phyloP scores from a whole-genome alignment of 2,113 vertebrate genomes.

The Thamnophis sirtalis region DNA sequence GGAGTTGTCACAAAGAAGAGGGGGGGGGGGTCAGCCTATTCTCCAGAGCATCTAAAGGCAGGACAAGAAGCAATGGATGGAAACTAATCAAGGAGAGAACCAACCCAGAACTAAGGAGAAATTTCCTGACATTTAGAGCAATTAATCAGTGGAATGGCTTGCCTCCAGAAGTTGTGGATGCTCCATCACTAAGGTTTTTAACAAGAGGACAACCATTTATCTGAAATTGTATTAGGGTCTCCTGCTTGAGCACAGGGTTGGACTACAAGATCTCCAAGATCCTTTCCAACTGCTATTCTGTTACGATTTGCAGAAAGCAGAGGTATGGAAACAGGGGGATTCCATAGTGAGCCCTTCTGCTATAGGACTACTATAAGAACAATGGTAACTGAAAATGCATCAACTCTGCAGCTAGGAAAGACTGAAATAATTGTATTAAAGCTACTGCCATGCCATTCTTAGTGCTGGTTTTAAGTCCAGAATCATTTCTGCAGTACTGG shows the following conservation, averaged over 20 bases:
- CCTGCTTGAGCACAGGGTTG: neutral
- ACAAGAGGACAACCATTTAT: neutral
- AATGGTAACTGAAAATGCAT: neutral
- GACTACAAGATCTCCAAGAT: neutral
- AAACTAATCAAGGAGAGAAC: neutral
- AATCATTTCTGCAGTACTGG: neutral
- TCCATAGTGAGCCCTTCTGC: neutral
- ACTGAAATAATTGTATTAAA: neutral
- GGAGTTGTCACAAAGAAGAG: neutral
- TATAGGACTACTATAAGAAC: neutral
- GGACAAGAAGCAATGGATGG: neutral
- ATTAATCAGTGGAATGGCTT: neutral
- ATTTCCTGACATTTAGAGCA: neutral
- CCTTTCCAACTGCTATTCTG: neutral
- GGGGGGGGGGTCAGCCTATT: neutral
- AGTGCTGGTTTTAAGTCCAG: neutral
- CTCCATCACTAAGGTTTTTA: neutral
- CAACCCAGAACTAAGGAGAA: neutral
- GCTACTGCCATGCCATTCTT: neutral
- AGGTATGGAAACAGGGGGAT: neutral
- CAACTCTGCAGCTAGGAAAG: neutral
- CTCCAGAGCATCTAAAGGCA: neutral
- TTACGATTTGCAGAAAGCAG: neutral
- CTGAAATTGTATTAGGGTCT: neutral
- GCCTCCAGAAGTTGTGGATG: neutral